Evolutionary conservation across 2,888 invertebrate species (phyloP).

Genomic region (Drosophila ezoana): DNA sequence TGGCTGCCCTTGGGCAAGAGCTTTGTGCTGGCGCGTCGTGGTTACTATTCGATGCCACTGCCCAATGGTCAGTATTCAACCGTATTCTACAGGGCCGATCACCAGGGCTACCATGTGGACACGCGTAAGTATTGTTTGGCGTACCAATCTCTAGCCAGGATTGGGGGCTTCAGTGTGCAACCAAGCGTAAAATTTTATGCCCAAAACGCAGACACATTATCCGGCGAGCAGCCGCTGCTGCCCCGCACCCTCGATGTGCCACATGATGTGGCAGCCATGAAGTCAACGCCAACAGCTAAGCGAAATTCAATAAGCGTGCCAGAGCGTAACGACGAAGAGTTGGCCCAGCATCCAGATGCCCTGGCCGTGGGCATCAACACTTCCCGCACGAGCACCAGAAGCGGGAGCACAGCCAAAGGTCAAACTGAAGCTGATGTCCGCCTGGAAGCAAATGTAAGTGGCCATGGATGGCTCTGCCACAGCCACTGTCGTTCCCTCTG

Average conservation of each 20-base stretch:
- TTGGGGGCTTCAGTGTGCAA: constrained; percentile 17
- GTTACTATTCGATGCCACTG: constrained; percentile 80
- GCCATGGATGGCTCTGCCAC: constrained; percentile 20
- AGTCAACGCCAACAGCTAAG: constrained; percentile 54
- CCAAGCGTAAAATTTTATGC: constrained; percentile 63
- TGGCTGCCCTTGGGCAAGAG: constrained; percentile 65
- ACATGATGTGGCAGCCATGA: constrained; percentile 22
- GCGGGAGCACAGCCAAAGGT: constrained; percentile 35
- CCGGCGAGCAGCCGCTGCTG: constrained; percentile 65
- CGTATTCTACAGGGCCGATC: constrained; percentile 81
- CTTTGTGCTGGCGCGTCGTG: constrained; percentile 75
- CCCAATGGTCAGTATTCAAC: constrained; percentile 73
- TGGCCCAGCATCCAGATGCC: constrained; percentile 26
- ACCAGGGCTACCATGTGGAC: constrained; percentile 76
- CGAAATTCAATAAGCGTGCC: constrained; percentile 72
- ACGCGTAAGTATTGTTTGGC: constrained; percentile 55
- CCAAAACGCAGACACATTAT: constrained; percentile 69
- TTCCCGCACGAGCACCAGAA: constrained; percentile 2
- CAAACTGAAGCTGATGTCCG: constrained; percentile 23
- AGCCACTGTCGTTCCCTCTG: background rate
- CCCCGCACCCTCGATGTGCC: constrained; percentile 73
- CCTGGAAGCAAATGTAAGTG: constrained; percentile 37
- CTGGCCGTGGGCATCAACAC: constrained; percentile 4
- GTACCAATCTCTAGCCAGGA: background rate
- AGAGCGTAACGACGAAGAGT: constrained; percentile 57